Percentiles rank a stretch among this genome's conserved stretches.
Evolutionary conservation across 1,140 invertebrate genomes (phyloP).

Genomic region (Eriocheir sinensis): DNA sequence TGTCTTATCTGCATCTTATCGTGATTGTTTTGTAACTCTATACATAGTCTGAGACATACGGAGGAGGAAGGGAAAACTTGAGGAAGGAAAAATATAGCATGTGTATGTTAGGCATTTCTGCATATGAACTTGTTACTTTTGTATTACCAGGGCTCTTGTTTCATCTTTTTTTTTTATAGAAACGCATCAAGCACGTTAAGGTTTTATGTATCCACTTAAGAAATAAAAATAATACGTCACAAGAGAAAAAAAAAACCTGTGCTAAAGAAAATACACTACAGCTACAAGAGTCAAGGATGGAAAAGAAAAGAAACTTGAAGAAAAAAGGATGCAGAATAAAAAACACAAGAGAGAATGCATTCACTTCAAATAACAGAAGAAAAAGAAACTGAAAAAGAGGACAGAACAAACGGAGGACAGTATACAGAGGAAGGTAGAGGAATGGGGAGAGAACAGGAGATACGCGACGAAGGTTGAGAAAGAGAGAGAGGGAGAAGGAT

Average conservation of each 20-base stretch:
- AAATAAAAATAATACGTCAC: background rate
- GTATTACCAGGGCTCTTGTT: too few species aligned
- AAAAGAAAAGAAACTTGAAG: background rate
- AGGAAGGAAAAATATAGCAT: background rate
- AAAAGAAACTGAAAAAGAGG: background rate
- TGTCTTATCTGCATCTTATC: conserved; percentile 37
- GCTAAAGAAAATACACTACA: background rate
- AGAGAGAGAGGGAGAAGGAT: background rate
- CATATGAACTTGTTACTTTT: too few species aligned
- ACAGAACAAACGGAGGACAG: background rate
- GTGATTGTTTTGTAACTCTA: conserved; percentile 17
- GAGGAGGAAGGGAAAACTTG: background rate
- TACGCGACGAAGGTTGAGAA: too few species aligned
- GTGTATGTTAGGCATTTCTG: too few species aligned
- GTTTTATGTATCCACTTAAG: background rate
- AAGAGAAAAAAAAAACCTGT: background rate
- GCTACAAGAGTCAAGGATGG: too few species aligned
- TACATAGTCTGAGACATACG: too few species aligned
- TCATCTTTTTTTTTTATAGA: too few species aligned
- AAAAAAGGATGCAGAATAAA: background rate
- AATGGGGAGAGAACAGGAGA: background rate
- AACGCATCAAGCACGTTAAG: background rate
- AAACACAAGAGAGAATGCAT: too few species aligned
- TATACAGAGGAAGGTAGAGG: background rate
- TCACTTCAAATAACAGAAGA: too few species aligned